Conservation (phyloP, 2,113 vertebrate genomes). For the Aptenodytes forsteri region DNA sequence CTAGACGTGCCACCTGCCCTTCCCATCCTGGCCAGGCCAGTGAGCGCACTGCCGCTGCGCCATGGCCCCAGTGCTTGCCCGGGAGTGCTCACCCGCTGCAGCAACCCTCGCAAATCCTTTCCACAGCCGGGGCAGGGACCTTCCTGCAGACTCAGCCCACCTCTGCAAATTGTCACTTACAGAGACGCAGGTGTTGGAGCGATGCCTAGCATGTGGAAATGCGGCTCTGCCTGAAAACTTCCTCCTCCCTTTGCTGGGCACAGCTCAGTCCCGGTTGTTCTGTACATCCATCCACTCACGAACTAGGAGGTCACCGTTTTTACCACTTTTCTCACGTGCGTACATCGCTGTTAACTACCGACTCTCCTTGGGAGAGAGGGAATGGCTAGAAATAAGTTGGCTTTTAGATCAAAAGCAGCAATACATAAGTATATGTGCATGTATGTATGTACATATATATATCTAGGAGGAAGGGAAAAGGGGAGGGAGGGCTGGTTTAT, state of each 20-base stretch:
- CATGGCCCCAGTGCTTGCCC: accelerated
- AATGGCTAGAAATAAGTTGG: neutral
- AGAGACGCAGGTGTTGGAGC: neutral
- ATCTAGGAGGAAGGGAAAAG: neutral
- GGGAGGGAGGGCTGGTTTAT: neutral
- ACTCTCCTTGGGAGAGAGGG: neutral
- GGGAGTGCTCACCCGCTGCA: neutral
- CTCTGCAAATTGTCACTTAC: neutral
- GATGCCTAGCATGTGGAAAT: accelerated
- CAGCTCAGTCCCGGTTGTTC: neutral
- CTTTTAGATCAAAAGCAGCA: neutral
- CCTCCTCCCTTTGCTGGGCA: accelerated
- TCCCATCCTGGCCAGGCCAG: neutral
- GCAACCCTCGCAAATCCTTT: neutral
- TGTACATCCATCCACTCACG: neutral
- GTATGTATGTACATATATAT: neutral
- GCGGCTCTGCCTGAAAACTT: neutral
- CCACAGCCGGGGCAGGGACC: neutral
- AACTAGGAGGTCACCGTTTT: neutral
- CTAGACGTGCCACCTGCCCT: neutral
- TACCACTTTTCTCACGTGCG: neutral
- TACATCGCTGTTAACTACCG: neutral
- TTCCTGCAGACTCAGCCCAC: neutral
- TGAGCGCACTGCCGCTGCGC: accelerated
- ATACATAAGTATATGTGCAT: neutral